phyloP scores from a whole-genome alignment of 23 tunicate genomes.

The Botrylloides violaceus region DNA sequence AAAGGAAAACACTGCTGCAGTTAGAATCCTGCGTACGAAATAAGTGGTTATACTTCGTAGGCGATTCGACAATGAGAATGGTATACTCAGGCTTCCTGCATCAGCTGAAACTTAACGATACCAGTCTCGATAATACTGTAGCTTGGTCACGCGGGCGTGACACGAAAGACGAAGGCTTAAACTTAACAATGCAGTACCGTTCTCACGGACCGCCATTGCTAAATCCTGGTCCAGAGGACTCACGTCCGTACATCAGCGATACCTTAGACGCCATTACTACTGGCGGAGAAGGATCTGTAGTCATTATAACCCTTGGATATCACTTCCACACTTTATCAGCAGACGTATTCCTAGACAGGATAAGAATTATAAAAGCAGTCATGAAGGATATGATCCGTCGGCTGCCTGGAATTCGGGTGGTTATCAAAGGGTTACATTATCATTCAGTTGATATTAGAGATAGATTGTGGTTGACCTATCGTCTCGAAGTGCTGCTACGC shows the following conservation, averaged over 20 bases:
- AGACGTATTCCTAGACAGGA: neutral
- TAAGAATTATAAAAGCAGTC: neutral
- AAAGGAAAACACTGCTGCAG: neutral
- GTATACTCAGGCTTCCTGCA: neutral
- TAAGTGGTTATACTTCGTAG: slow-evolving; percentile 32
- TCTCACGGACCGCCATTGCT: slow-evolving; percentile 42
- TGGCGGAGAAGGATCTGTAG: slow-evolving; percentile 32
- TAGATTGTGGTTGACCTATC: neutral
- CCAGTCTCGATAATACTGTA: neutral
- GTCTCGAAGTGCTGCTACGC: neutral
- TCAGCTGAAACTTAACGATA: neutral
- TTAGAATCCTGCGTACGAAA: neutral
- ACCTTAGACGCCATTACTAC: slow-evolving; percentile 14
- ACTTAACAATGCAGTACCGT: slow-evolving; percentile 36
- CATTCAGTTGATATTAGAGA: neutral
- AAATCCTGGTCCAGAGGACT: slow-evolving; percentile 22
- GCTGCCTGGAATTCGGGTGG: neutral
- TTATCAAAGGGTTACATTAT: slow-evolving; percentile 17
- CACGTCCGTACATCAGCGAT: slow-evolving; percentile 39
- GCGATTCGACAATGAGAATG: slow-evolving; percentile 48
- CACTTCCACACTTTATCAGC: slow-evolving; percentile 11
- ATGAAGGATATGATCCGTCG: neutral
- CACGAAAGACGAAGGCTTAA: neutral
- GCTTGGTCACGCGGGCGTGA: neutral
- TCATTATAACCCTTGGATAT: slow-evolving; percentile 26